Base-by-base conservation (phyloP, 2,113 vertebrate species). In the Hystrix cristata region DNA sequence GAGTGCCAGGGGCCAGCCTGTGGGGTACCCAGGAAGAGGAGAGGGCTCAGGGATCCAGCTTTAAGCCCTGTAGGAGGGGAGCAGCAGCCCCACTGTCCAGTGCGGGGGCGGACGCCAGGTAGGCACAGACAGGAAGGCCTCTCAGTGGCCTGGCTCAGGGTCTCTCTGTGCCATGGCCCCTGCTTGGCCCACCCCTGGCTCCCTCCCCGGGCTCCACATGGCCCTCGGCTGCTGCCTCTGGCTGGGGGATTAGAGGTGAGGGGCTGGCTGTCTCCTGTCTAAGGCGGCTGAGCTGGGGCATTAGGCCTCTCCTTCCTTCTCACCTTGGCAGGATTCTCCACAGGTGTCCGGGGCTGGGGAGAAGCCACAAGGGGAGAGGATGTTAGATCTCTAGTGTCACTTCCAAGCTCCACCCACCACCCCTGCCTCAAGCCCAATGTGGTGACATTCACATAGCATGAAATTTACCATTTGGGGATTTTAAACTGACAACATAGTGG, bases 41-140 rank as follows among this genome's bases (percentile, higher is more conserved):
- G 25, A 3, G 25, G 76, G 29, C 23, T 90, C 18, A 43, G 74
- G 51, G 4, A 51, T 29, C 3, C 10, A 4, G 57, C 15, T 12
- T 34, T 78, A 38, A 74, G 59, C 53, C 27, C 1, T 1, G 12
- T 5, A 27, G 62, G 46, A 62, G 60, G 53, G 65, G 34, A 27
- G 13, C 0, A 1, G 76, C 14, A 27, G 34, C 43, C 46, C 59
- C 12, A 0, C 2, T 0, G 12, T 71, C 29, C 19, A 13, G 27
- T 19, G 19, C 53, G 64, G 55, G 34, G 13, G 13, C 0, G 0
- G 23, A 34, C 9, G 23, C 31, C 65, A 1, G 59, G 51, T 23
- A 14, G 67, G 21, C 12, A 1, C 59, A 15, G 64, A 7, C 3
- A 15, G 62, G 31, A 29, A 55, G 55, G 3, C n/a, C 13, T 31